These are phyloP conservation scores for Piezodorus guildinii DNA, from an alignment of 1,140 invertebrate genomes.

Conservation along the genomic window DNA sequence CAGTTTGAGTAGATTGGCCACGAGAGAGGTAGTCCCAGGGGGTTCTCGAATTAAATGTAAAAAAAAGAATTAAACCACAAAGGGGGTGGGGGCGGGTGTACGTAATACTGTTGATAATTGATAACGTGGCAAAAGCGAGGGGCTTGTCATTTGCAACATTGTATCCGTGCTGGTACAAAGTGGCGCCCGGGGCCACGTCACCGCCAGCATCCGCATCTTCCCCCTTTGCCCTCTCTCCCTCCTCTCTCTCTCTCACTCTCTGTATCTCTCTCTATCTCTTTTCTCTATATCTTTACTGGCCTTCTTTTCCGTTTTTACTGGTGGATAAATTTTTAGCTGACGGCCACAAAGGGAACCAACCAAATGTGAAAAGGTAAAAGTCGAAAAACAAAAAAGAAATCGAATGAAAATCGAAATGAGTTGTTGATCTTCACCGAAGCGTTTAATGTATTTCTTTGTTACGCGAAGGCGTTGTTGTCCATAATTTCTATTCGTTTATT, in stretches of 20 bases:
- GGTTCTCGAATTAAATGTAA: background rate
- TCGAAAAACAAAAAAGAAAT: too few relatives aligned
- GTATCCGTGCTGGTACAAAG: conserved; percentile 4
- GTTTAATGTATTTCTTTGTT: too few relatives aligned
- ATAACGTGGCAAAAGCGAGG: background rate
- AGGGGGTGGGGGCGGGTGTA: background rate
- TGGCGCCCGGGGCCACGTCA: background rate
- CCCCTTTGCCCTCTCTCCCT: background rate
- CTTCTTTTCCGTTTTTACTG: too few relatives aligned
- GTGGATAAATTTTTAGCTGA: too few relatives aligned
- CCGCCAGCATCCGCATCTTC: conserved; percentile 3
- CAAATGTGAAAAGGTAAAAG: too few relatives aligned
- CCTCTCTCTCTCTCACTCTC: background rate
- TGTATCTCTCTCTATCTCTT: background rate
- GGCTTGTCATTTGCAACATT: conserved; percentile 15
- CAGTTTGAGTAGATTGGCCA: too few relatives aligned
- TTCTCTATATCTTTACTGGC: too few relatives aligned
- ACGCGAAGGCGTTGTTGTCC: too few relatives aligned
- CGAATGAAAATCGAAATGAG: too few relatives aligned
- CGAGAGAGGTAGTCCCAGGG: background rate
- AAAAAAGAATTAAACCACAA: conserved; percentile 2
- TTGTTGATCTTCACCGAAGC: too few relatives aligned
- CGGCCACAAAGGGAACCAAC: too few relatives aligned
- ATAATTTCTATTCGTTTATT: too few relatives aligned
- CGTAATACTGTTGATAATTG: conserved; percentile 11